Base-by-base conservation (phyloP, 2,113 vertebrate species). In the Lampris megalopsis region DNA sequence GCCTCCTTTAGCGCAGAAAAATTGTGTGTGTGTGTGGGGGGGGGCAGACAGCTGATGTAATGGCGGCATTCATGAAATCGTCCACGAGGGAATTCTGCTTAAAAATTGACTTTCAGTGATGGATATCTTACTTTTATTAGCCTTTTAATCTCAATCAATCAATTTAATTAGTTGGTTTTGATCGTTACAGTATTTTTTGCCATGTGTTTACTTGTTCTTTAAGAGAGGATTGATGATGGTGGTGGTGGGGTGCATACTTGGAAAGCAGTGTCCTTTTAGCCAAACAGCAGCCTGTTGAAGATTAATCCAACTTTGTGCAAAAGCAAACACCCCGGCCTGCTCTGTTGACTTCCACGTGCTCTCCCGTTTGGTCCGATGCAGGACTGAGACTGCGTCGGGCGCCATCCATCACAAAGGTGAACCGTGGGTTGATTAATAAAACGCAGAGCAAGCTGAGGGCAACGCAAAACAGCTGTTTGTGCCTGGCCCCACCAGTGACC, bases 391-490 rank as follows among this genome's bases (percentile, higher is more conserved):
- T 79, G 54, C 80, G 72, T 80, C 24, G 5, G 10, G 48, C 24
- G 24, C 62, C 74, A 80, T 91, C 88, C 89, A 93, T 93, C 88
- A 91, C 61, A 75, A 66, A 63, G 79, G 62, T 60, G 75, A 85
- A 90, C 89, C 63, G 5, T 86, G 79, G 87, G 67, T 77, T 74
- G 82, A 90, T 93, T 89, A 90, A 92, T 93, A 86, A 90, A 90
- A 76, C 77, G 65, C 71, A 74, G 77, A 83, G 85, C 85, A 88
- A 93, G 84, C 70, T 64, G 77, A 90, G 85, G 89, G 84, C 85
- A 93, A 93, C 80, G 40, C 79, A 90, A 88, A 93, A 89, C 93
- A 94, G 89, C 91, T 94, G 93, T 92, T 90, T 85, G 75, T 84
- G 75, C 82, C 79, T 73, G 74, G 75, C 83, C 79, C 58, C 71